A percentile compares a stretch with the other conserved stretches of the same genome.
Conservation (phyloP, 2,888 invertebrate genomes). For the Erebia epiphron region DNA sequence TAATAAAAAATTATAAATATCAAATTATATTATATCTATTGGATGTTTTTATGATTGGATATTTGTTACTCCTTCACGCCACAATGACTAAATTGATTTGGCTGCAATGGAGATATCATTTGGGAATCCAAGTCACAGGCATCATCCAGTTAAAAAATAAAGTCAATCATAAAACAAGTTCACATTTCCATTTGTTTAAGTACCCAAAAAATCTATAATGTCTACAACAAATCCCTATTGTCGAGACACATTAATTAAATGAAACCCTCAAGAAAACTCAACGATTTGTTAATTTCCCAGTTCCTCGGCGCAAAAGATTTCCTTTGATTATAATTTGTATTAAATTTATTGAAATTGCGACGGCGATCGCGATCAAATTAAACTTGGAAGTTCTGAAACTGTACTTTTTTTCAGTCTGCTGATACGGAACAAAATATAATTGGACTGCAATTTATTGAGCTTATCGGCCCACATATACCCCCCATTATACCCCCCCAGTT, state of each 20-base stretch:
- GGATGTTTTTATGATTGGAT: too few relatives aligned
- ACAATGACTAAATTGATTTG: too few relatives aligned
- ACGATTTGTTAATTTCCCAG: constrained; percentile 54
- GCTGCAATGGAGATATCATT: too few relatives aligned
- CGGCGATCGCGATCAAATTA: constrained; percentile 14
- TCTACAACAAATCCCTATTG: constrained; percentile 36
- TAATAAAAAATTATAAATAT: too few relatives aligned
- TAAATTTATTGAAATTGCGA: constrained; percentile 26
- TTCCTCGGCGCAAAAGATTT: constrained; percentile 40
- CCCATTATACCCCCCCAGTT: too few relatives aligned
- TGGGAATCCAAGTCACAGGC: too few relatives aligned
- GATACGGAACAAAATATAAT: constrained; percentile 1
- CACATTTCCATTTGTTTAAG: too few relatives aligned
- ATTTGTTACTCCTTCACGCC: too few relatives aligned
- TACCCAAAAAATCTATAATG: constrained; percentile 11
- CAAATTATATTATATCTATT: too few relatives aligned
- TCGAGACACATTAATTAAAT: constrained; percentile 54
- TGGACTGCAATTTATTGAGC: constrained; percentile 7
- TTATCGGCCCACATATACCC: not conserved
- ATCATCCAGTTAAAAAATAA: too few relatives aligned
- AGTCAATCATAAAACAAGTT: too few relatives aligned
- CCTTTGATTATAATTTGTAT: constrained; percentile 42
- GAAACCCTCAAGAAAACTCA: constrained; percentile 53
- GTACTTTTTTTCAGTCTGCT: constrained; percentile 3
- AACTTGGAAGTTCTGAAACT: constrained; percentile 4